Percentiles rank a stretch among this genome's conserved stretches.
Conservation (phyloP, 2,797 vertebrate species). For the Eupleurogrammus muticus region DNA sequence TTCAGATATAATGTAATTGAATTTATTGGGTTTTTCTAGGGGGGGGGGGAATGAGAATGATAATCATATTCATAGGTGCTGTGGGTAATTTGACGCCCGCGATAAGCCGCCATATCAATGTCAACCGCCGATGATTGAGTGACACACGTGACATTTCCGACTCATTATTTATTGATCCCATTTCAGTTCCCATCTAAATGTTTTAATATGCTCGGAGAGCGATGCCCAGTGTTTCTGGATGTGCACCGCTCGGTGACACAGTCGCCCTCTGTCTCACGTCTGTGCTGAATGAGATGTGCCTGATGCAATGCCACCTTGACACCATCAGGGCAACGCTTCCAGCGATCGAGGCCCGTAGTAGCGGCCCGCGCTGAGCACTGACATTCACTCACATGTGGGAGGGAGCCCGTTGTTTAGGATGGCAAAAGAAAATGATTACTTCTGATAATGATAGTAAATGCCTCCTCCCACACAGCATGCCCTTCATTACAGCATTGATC, state of each 20-base stretch:
- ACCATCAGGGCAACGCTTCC: slow-evolving; percentile 61
- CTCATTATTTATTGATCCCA: slow-evolving; percentile 82
- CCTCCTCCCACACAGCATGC: slow-evolving; percentile 65
- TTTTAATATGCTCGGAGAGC: slow-evolving; percentile 58
- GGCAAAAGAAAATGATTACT: slow-evolving; percentile 68
- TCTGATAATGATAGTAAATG: slow-evolving; percentile 76
- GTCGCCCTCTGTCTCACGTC: slow-evolving; percentile 31
- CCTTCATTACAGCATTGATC: slow-evolving; percentile 73
- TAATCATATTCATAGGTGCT: slow-evolving; percentile 83
- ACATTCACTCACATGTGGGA: slow-evolving; percentile 49
- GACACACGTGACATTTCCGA: slow-evolving; percentile 78
- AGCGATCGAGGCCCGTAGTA: slow-evolving; percentile 39
- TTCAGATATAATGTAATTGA: slow-evolving; percentile 68
- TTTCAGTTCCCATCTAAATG: slow-evolving; percentile 69
- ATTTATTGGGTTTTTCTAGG: slow-evolving; percentile 74
- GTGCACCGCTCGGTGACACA: slow-evolving; percentile 36
- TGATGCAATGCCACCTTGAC: slow-evolving; percentile 62
- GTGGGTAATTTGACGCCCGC: slow-evolving; percentile 76
- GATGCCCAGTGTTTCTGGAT: slow-evolving; percentile 36
- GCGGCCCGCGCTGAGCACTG: slow-evolving; percentile 35
- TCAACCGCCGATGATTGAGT: slow-evolving; percentile 75
- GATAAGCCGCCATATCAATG: slow-evolving; percentile 70
- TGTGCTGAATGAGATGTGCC: slow-evolving; percentile 51
- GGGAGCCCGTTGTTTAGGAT: slow-evolving; percentile 54
- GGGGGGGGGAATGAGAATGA: slow-evolving; percentile 73